These are phyloP conservation scores for Nannoperca australis DNA, from an alignment of 2,797 vertebrate genomes.

Conservation along the genomic window DNA sequence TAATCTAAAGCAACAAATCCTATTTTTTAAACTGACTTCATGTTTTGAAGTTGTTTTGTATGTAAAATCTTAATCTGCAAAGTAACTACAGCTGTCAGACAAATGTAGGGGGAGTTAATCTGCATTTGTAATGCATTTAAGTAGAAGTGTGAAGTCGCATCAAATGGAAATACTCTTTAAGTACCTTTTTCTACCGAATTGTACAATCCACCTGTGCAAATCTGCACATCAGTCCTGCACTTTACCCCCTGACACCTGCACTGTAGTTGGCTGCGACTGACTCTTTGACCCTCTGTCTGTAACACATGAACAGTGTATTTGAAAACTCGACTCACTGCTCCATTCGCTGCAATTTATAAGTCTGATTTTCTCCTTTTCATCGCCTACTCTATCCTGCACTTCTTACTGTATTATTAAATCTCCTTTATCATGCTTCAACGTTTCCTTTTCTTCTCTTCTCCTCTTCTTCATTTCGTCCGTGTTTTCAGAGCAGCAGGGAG, in stretches of 20 bases:
- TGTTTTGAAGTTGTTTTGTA: neutral
- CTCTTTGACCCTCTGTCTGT: conserved; percentile 25
- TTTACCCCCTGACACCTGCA: conserved; percentile 13
- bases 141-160: neutral
- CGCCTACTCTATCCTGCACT: neutral
- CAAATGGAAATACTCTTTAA: neutral
- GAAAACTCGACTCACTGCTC: conserved; percentile 5
- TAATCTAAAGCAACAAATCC: neutral
- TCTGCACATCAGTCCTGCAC: neutral
- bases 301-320: conserved; percentile 13
- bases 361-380: neutral
- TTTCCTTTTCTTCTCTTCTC: conserved; percentile 28
- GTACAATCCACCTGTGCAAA: neutral
- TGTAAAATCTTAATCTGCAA: neutral
- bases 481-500: conserved; percentile 60
- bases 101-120: neutral
- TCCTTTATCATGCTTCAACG: conserved; percentile 31
- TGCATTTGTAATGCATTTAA: neutral
- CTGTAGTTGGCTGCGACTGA: conserved; percentile 18
- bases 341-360: neutral
- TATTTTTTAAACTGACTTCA: neutral
- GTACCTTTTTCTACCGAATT: neutral
- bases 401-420: conserved; percentile 26
- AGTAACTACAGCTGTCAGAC: neutral
- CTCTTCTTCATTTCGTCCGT: conserved; percentile 46